Evolutionary conservation across 2,113 vertebrate species (phyloP).

Genomic region (Cyanocitta stelleri): DNA sequence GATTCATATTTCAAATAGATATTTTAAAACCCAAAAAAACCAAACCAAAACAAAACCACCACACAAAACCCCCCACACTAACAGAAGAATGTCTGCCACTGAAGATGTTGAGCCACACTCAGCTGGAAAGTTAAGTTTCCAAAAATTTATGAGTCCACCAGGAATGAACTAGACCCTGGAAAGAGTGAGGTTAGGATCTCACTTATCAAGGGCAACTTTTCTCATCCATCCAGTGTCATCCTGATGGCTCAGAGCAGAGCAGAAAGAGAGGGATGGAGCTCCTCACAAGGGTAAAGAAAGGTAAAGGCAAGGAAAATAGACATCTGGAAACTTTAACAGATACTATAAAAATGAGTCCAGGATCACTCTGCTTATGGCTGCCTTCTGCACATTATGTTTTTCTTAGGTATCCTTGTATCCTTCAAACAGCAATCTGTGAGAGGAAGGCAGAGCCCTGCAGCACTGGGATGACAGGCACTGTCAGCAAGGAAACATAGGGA

Average conservation of each 20-base stretch:
- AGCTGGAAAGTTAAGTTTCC: not conserved
- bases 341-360: not conserved
- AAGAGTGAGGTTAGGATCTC: not conserved
- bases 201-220: fast-evolving
- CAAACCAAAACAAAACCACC: not conserved
- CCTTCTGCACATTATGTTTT: not conserved
- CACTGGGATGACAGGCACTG: too few species aligned
- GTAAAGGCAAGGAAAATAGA: not conserved
- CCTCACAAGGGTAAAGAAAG: not conserved
- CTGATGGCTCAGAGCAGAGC: not conserved
- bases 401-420: not conserved
- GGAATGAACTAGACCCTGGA: not conserved
- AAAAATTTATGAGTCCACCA: not conserved
- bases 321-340: not conserved
- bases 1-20: not conserved
- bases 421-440: not conserved
- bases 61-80: fast-evolving
- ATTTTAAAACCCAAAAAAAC: not conserved
- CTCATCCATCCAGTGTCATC: fast-evolving
- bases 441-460: not conserved
- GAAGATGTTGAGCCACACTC: not conserved
- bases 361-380: not conserved
- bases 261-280: not conserved
- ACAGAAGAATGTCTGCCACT: not conserved
- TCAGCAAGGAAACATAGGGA: not conserved